These are phyloP conservation scores for Petrocephalus microphthalmus DNA, from an alignment of 2,113 vertebrate species.

Conservation along the genomic window DNA sequence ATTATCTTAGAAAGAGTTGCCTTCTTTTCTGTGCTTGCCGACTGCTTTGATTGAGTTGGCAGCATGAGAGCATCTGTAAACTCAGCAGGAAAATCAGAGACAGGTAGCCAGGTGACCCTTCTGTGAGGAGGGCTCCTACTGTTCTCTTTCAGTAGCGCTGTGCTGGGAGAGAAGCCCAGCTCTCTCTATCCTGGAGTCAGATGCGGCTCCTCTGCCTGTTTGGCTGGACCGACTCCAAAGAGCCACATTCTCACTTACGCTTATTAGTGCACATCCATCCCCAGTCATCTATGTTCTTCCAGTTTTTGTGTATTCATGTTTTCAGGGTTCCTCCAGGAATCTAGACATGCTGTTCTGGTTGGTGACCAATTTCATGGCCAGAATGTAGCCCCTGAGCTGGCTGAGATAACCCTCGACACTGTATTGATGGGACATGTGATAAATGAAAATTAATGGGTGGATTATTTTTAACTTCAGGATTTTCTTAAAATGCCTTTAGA, in stretches of 20 bases:
- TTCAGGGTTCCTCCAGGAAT: not conserved
- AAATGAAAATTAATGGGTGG: not conserved
- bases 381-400: not conserved
- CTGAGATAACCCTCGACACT: not conserved
- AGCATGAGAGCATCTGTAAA: not conserved
- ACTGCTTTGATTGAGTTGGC: not conserved
- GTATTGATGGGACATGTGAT: not conserved
- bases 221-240: not conserved
- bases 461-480: not conserved
- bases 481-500: not conserved
- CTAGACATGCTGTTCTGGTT: not conserved
- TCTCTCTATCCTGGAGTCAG: not conserved
- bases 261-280: not conserved
- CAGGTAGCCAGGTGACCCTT: not conserved
- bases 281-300: not conserved
- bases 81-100: not conserved
- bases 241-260: not conserved
- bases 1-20: not conserved
- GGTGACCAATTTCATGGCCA: not conserved
- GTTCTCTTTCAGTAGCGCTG: not conserved
- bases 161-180: not conserved
- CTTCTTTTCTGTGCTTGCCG: not conserved
- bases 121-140: not conserved
- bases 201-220: not conserved
- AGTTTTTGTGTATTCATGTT: not conserved